These are phyloP conservation scores for Capromys pilorides DNA, from an alignment of 2,797 vertebrate genomes.

Conservation along the genomic window DNA sequence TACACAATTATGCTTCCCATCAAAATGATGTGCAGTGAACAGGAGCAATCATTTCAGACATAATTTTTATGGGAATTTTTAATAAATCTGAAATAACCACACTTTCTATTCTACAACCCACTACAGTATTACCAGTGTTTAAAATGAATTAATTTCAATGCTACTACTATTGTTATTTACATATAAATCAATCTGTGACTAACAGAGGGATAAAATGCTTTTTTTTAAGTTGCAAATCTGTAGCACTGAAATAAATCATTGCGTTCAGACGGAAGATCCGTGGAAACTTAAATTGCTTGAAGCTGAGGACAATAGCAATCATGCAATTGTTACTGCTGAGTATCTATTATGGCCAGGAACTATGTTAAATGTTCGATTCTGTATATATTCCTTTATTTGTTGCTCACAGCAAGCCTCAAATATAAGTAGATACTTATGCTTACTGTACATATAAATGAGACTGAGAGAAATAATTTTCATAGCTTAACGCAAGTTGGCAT, in stretches of 20 bases:
- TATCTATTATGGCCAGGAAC: neutral
- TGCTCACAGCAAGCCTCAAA: neutral
- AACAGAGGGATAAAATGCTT: neutral
- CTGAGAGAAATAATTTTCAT: neutral
- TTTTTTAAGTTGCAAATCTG: neutral
- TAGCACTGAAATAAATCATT: neutral
- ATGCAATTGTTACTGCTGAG: neutral
- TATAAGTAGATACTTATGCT: neutral
- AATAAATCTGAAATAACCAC: constrained; percentile 23
- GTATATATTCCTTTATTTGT: neutral
- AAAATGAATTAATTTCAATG: constrained; percentile 55
- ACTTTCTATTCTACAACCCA: constrained; percentile 21
- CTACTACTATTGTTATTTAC: neutral
- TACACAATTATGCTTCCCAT: constrained; percentile 55
- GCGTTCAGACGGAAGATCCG: neutral
- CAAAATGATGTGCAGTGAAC: constrained; percentile 28
- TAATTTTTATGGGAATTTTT: constrained; percentile 54
- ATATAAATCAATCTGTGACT: neutral
- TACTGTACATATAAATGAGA: neutral
- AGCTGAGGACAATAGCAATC: neutral
- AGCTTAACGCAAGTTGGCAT: neutral
- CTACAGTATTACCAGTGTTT: constrained; percentile 27
- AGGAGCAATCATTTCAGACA: constrained; percentile 40
- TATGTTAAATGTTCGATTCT: neutral
- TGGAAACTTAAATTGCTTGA: constrained; percentile 14